Evolutionary conservation across 2,888 invertebrate species (phyloP).

Genomic region (Chymomyza fuscimana): DNA sequence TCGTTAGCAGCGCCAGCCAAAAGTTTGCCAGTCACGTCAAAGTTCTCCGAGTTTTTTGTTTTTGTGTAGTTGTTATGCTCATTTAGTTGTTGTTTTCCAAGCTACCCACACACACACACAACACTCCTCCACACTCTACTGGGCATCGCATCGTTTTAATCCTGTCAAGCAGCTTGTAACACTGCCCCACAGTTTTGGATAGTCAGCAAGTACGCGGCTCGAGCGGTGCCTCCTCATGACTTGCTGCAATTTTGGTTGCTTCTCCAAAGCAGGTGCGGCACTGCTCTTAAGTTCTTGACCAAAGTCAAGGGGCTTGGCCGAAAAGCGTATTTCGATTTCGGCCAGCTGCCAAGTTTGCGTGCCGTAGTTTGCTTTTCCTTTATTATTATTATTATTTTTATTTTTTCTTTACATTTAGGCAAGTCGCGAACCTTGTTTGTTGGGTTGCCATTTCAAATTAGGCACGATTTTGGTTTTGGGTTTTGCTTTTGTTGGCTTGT

Average conservation of each 20-base stretch:
- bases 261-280: constrained; percentile 61
- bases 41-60: constrained; percentile 56
- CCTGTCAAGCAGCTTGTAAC: constrained; percentile 20
- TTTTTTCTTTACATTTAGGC: constrained; percentile 10
- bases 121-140: neutral
- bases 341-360: constrained; percentile 72
- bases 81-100: constrained; percentile 3
- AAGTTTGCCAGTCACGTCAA: constrained; percentile 72
- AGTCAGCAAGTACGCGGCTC: constrained; percentile 6
- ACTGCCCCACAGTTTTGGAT: neutral
- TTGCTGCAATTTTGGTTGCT: constrained; percentile 29
- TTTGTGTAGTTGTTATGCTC: constrained; percentile 21
- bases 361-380: constrained; percentile 29
- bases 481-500: constrained; percentile 23
- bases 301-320: neutral
- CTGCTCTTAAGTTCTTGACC: neutral
- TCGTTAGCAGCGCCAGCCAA: constrained; percentile 71
- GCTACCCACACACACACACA: neutral
- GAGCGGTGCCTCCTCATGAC: constrained; percentile 55
- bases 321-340: constrained; percentile 27
- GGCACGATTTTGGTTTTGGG: constrained; percentile 38
- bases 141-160: constrained; percentile 46
- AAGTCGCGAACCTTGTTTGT: constrained; percentile 3
- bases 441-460: constrained; percentile 41
- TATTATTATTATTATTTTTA: constrained; percentile 26